Evolutionary conservation across 2,113 vertebrate species (phyloP).

Genomic region (Hippocampus guttulatus): DNA sequence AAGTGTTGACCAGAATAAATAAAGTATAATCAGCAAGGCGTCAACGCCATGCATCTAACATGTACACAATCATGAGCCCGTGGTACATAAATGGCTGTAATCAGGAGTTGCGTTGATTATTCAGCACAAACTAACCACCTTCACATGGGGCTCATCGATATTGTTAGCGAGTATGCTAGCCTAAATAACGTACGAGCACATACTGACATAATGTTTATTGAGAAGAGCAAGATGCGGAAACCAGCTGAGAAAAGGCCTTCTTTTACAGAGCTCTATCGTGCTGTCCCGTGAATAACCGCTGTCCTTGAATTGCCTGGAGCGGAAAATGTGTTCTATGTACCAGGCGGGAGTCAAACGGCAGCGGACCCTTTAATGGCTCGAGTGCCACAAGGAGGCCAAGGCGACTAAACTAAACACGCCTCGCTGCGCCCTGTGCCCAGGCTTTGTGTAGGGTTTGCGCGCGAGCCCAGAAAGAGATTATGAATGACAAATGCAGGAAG

Average conservation of each 20-base stretch:
- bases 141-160: too few species aligned
- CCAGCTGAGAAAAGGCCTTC: too few species aligned
- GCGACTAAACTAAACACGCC: slow-evolving; percentile 37
- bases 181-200: too few species aligned
- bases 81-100: too few species aligned
- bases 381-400: slow-evolving; percentile 25
- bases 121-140: too few species aligned
- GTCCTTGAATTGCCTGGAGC: not conserved
- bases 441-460: not conserved
- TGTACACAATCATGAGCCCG: too few species aligned
- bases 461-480: not conserved
- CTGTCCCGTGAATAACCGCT: not conserved
- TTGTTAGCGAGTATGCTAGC: too few species aligned
- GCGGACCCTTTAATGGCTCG: not conserved
- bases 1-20: too few species aligned
- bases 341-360: not conserved
- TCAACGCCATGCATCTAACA: not conserved
- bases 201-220: not conserved
- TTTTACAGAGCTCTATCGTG: not conserved
- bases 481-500: slow-evolving; percentile 7
- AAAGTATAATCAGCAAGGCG: not conserved
- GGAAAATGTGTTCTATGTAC: not conserved
- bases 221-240: not conserved
- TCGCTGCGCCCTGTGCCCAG: slow-evolving; percentile 33
- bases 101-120: too few species aligned